Base-by-base conservation (phyloP, 1,140 invertebrate species). In the Latrodectus geometricus region DNA sequence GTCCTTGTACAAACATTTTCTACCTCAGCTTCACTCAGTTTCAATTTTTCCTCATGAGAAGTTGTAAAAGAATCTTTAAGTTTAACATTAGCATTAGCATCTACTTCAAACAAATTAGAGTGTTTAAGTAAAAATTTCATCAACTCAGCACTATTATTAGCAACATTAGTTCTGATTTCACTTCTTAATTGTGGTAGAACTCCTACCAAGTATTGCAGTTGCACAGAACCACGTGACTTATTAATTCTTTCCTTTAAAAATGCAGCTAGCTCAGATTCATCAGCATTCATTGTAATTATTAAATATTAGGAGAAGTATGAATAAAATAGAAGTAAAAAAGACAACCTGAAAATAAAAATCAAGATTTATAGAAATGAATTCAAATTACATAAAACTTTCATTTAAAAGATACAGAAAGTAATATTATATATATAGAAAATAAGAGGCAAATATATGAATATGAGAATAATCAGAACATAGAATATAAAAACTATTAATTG, bases 101-200 rank as follows among this genome's bases (percentile, higher is more conserved):
- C 50, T 54, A 86, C 48, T 69, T 7, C 23, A 52, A 86, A 86
- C 0, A 78, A 9, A 48, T 56, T 20, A 48, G 52, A 17, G 56
- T 78, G 21, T 21, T 72, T 78, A 17, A n/a, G 48, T 61, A 86
- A 70, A 70, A 86, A 86, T 23, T 20, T 52, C 75, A 76, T 77
- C 0, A 86, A 23, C 9, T 86, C 74, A 11, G 17, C 20, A 9
- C n/a, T n/a, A 17, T 20, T 14, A 17, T 49, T n/a, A 14, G 73
- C 83, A 56, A 86, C 48, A 9, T 65, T 15, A 15, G 9, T 9
- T 15, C 83, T 65, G 15, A 78, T 50, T 12, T 72, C 21, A n/a
- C 21, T 49, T 23, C 52, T 35, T 20, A 86, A 17, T 15, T 78
- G 61, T 7, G 83, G 69, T 68, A 86, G 49, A 12, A 76, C 74